Conservation (phyloP, 2,888 invertebrate species). For the Tipula unca region DNA sequence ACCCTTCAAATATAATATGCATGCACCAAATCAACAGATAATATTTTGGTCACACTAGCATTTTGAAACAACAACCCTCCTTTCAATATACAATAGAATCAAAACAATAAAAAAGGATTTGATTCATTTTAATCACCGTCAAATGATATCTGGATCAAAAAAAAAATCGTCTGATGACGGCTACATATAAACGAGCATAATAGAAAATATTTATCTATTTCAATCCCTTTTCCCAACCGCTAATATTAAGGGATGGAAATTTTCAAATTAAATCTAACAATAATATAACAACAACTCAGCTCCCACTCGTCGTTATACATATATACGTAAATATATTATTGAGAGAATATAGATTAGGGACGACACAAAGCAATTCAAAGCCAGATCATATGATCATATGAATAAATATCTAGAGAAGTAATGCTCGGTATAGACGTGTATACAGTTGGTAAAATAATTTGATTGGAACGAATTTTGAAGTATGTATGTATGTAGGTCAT, state of each 20-base stretch:
- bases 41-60: not conserved
- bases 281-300: not conserved
- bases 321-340: not conserved
- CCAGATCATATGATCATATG: conserved; percentile 14
- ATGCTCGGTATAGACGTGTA: not conserved
- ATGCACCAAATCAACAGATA: not conserved
- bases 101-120: not conserved
- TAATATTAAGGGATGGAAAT: not conserved
- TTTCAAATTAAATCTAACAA: conserved; percentile 14
- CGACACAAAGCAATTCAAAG: not conserved
- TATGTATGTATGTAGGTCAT: not conserved
- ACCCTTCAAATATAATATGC: not conserved
- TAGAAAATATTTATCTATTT: not conserved
- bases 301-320: not conserved
- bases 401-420: not conserved
- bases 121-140: conserved; percentile 14
- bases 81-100: not conserved
- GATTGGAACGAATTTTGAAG: not conserved
- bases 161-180: not conserved
- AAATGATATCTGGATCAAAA: not conserved
- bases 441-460: not conserved
- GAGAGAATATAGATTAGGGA: not conserved
- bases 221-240: not conserved
- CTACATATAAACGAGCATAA: not conserved
- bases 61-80: not conserved